These are phyloP conservation scores for Palythoa grandis DNA, from an alignment of 92 coral and sea anemone species.

Conservation along the genomic window DNA sequence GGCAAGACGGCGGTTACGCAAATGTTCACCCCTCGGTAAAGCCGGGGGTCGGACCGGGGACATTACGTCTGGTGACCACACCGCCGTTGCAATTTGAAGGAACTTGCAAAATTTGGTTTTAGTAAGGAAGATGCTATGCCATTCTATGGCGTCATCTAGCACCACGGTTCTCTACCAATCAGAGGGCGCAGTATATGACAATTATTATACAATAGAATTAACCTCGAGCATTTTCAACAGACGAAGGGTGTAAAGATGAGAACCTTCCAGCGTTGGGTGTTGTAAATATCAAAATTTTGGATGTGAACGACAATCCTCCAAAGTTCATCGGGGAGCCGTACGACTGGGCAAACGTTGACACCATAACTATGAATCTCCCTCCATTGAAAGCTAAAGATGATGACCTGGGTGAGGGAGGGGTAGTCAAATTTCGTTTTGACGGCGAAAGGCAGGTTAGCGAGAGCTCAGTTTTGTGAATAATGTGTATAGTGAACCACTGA, in stretches of 20 bases:
- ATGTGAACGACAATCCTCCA: constrained; percentile 92
- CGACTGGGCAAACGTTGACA: constrained; percentile 65
- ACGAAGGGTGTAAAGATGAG: constrained; percentile 59
- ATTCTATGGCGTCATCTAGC: no score
- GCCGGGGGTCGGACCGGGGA: no score
- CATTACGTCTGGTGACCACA: no score
- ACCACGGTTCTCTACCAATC: no score
- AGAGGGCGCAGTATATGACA: no score
- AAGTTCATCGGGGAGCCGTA: constrained; percentile 62
- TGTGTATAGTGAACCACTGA: no score
- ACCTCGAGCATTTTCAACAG: constrained; percentile 18
- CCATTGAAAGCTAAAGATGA: constrained; percentile 76
- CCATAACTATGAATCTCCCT: constrained; percentile 55
- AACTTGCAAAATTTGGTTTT: no score
- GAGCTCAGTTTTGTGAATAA: no score
- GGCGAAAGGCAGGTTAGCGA: constrained; percentile 75
- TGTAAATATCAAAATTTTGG: constrained; percentile 74
- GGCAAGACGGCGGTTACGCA: no score
- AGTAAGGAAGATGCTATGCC: no score
- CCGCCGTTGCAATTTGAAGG: no score
- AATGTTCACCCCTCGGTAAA: no score
- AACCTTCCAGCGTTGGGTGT: constrained; percentile 68
- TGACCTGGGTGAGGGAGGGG: constrained; percentile 79
- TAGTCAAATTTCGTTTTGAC: constrained; percentile 75
- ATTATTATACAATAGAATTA: not conserved